These are phyloP conservation scores for Tamias sibiricus DNA, from an alignment of 2,113 vertebrate genomes.

Conservation along the genomic window DNA sequence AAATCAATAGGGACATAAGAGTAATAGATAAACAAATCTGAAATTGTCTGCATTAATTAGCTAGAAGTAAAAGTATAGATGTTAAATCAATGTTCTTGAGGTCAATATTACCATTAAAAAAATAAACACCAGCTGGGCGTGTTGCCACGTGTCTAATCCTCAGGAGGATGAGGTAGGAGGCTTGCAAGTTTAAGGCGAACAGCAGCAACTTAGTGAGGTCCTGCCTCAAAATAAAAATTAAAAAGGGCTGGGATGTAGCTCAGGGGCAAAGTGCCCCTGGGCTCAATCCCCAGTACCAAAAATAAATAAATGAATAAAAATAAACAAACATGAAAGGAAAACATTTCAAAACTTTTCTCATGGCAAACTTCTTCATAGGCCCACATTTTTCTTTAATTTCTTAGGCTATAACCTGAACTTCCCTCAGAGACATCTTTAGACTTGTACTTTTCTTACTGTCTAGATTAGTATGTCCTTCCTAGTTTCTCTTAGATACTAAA, in stretches of 20 bases:
- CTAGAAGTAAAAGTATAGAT: slow-evolving; percentile 13
- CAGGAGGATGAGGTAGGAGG: too few species aligned
- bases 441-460: slow-evolving; percentile 12
- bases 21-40: not conserved
- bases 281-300: too few species aligned
- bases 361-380: not conserved
- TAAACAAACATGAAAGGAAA: not conserved
- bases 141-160: too few species aligned
- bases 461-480: not conserved
- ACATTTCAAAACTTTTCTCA: not conserved
- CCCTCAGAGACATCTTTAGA: not conserved
- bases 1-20: not conserved
- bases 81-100: not conserved
- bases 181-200: too few species aligned
- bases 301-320: too few species aligned
- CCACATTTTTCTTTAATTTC: not conserved
- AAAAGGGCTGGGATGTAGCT: too few species aligned
- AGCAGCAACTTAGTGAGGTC: too few species aligned
- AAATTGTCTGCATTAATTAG: not conserved
- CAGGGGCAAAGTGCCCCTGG: too few species aligned
- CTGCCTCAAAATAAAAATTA: too few species aligned
- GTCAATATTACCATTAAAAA: not conserved
- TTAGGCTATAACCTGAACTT: not conserved
- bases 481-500: slow-evolving; percentile 22
- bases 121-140: not conserved